Conservation (phyloP, 1,140 invertebrate species). For the Zaprionus camerounensis region DNA sequence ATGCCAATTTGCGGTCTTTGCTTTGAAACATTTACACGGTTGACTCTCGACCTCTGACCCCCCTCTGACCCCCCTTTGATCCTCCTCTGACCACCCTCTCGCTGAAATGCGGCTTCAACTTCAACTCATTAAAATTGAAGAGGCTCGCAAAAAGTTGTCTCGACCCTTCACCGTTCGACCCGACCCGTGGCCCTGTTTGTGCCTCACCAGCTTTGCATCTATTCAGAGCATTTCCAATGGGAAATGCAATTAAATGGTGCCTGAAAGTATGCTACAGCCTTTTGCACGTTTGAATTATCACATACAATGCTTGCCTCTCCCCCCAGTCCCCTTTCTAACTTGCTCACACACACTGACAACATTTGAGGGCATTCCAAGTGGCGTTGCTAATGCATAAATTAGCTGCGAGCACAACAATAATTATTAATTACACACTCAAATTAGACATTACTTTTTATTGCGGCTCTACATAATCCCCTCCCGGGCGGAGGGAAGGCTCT, state of each 20-base stretch:
- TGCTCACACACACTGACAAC: not conserved
- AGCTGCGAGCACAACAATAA: constrained; percentile 48
- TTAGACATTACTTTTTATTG: constrained; percentile 67
- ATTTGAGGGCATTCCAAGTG: not conserved
- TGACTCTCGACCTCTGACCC: not conserved
- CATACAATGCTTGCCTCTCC: not conserved
- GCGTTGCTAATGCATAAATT: constrained; percentile 60
- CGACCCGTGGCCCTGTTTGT: not conserved
- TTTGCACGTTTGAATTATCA: constrained; percentile 10
- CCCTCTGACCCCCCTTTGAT: not conserved
- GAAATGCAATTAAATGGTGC: constrained; percentile 64
- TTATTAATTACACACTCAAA: constrained; percentile 58
- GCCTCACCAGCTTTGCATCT: constrained; percentile 25
- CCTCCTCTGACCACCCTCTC: not conserved
- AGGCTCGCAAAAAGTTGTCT: constrained; percentile 45
- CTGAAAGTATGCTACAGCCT: constrained; percentile 34
- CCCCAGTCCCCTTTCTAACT: not conserved
- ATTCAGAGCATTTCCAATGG: constrained; percentile 36
- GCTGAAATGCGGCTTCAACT: constrained; percentile 50
- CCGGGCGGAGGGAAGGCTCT: not conserved
- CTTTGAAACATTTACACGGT: constrained; percentile 44
- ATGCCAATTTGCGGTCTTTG: constrained; percentile 62
- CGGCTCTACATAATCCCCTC: not conserved
- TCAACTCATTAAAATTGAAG: constrained; percentile 72
- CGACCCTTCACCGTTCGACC: constrained; percentile 24